Conservation (phyloP, 2,888 invertebrate species). For the Abrostola tripartita region DNA sequence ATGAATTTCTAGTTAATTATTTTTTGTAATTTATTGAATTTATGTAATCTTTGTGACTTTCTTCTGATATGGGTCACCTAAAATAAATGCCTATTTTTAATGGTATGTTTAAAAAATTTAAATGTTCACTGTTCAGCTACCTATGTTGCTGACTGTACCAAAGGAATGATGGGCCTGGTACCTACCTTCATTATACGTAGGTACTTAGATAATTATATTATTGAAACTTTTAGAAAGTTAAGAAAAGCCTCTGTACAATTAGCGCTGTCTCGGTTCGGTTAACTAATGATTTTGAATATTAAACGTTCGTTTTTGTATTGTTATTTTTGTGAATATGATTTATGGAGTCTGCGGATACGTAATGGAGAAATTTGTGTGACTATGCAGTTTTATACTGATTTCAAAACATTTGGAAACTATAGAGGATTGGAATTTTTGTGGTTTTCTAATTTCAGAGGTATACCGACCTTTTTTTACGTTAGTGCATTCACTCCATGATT, state of each 20-base stretch:
- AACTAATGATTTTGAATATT: slow-evolving; percentile 42
- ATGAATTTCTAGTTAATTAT: too few species aligned
- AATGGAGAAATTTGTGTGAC: slow-evolving; percentile 34
- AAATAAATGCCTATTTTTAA: too few species aligned
- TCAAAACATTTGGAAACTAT: not conserved
- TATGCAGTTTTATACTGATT: not conserved
- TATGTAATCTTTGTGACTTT: too few species aligned
- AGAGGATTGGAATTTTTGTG: not conserved
- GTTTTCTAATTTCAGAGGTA: too few species aligned
- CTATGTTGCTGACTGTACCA: too few species aligned
- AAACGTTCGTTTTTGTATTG: slow-evolving; percentile 22
- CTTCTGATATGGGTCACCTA: too few species aligned
- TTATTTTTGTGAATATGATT: slow-evolving; percentile 11
- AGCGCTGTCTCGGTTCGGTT: slow-evolving; percentile 5
- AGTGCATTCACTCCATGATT: too few species aligned
- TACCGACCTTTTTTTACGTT: too few species aligned
- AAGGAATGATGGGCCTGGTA: slow-evolving; percentile 6
- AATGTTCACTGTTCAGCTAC: too few species aligned
- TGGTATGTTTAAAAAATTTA: too few species aligned
- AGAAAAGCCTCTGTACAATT: slow-evolving; percentile 31
- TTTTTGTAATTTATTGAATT: too few species aligned
- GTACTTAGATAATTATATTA: slow-evolving; percentile 42
- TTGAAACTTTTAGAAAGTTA: slow-evolving; percentile 53
- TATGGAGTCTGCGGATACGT: not conserved
- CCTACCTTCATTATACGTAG: not conserved